Conservation (phyloP, 2,113 vertebrate species). For the Hyperoodon ampullatus region DNA sequence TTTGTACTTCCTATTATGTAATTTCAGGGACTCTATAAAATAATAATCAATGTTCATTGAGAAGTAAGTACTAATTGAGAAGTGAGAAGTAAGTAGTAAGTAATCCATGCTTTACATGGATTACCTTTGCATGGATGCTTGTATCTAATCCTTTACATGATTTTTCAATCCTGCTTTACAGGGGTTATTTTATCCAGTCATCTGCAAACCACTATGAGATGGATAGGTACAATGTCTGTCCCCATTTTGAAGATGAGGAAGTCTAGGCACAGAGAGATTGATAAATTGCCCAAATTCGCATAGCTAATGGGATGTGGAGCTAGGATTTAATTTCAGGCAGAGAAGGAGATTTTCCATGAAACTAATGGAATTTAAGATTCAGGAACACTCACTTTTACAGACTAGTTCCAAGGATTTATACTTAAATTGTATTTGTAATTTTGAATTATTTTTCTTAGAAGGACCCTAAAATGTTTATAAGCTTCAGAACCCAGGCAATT, state of each 20-base stretch:
- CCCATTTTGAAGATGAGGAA: not conserved
- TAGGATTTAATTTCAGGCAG: not conserved
- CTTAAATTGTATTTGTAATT: not conserved
- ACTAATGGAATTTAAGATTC: slow-evolving; percentile 15
- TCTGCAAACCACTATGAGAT: not conserved
- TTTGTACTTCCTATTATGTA: not conserved
- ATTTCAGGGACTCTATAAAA: not conserved
- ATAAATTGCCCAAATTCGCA: not conserved
- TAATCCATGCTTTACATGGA: not conserved
- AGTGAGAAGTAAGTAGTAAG: not conserved
- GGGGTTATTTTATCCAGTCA: not conserved
- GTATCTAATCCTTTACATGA: not conserved
- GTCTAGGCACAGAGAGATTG: not conserved
- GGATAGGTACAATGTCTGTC: not conserved
- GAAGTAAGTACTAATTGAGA: not conserved
- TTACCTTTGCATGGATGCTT: not conserved
- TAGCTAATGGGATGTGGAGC: not conserved
- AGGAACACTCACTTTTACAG: not conserved
- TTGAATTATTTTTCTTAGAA: not conserved
- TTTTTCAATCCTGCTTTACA: not conserved
- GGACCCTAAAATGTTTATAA: not conserved
- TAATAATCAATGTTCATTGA: not conserved
- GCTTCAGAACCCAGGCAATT: not conserved
- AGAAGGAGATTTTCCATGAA: not conserved
- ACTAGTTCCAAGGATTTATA: not conserved